phyloP scores from a whole-genome alignment of 2,888 invertebrate species.

The Caenorhabditis sinica region DNA sequence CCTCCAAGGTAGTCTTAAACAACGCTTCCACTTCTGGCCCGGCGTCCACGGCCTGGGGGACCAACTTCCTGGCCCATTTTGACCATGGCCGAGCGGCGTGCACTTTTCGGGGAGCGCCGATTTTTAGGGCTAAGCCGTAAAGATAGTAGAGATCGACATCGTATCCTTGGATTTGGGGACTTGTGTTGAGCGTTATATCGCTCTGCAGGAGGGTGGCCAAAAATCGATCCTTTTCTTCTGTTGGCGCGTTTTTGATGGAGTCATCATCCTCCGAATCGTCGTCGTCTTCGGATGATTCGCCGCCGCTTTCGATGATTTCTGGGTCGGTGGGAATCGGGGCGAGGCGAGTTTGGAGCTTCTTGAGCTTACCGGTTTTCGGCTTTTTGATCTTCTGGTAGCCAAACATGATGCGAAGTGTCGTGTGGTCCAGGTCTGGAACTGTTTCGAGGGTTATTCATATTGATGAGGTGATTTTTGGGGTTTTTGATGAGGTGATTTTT shows the following conservation, averaged over 20 bases:
- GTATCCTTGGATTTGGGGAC: conserved; percentile 84
- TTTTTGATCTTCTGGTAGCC: no score
- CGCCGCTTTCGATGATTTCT: background rate
- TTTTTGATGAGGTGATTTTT: no score
- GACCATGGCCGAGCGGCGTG: conserved; percentile 14
- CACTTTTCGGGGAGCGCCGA: conserved; percentile 92
- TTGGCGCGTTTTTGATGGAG: background rate
- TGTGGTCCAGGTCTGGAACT: no score
- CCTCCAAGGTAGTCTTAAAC: background rate
- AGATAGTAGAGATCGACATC: conserved; percentile 95
- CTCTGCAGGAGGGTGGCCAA: background rate
- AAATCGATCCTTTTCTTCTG: conserved; percentile 1
- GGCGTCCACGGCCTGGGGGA: conserved; percentile 6
- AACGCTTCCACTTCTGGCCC: conserved; percentile 30
- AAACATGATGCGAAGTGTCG: no score
- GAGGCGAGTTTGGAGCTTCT: no score
- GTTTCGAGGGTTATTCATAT: no score
- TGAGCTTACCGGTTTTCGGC: no score
- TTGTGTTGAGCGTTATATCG: background rate
- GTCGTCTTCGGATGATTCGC: background rate
- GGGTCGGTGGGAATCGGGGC: no score
- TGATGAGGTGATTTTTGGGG: no score
- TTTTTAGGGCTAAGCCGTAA: conserved; percentile 91
- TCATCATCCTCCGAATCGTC: conserved; percentile 22
- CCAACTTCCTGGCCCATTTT: conserved; percentile 4